Conservation (phyloP, 2,113 vertebrate genomes). For the Triplophysa siluroides region DNA sequence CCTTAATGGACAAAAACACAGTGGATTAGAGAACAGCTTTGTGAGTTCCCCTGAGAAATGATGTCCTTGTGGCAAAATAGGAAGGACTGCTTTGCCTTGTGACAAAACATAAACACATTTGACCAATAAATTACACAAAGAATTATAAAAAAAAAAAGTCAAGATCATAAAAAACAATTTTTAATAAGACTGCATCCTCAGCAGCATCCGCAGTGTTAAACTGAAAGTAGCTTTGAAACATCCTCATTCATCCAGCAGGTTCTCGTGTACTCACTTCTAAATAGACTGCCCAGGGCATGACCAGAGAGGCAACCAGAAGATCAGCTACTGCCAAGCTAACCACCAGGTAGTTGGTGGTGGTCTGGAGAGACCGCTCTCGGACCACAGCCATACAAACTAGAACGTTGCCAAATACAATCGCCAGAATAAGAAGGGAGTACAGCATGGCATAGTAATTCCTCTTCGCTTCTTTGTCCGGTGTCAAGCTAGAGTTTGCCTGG, state of each 20-base stretch:
- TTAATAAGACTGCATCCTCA: no score
- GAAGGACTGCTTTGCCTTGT: no score
- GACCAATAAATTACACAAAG: neutral
- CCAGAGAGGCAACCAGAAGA: constrained; percentile 88
- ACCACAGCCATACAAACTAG: constrained; percentile 90
- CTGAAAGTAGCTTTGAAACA: no score
- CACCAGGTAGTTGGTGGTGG: constrained; percentile 94
- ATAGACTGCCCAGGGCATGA: constrained; percentile 96
- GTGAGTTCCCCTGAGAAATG: constrained; percentile 12
- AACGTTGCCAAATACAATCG: constrained; percentile 88
- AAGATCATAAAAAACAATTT: no score
- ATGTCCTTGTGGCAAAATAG: neutral
- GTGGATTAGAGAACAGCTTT: neutral
- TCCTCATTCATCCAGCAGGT: neutral
- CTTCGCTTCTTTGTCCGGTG: constrained; percentile 50
- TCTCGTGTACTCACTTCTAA: constrained; percentile 82
- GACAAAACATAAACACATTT: neutral
- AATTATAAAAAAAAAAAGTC: neutral
- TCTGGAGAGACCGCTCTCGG: constrained; percentile 85
- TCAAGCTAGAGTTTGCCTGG: constrained; percentile 72
- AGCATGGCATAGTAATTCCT: constrained; percentile 85
- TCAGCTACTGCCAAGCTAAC: constrained; percentile 92
- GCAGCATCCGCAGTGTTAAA: no score
- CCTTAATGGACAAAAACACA: neutral
- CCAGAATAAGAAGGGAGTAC: constrained; percentile 86